Conservation (phyloP, 2,888 invertebrate genomes). For the Limnephilus auricula region DNA sequence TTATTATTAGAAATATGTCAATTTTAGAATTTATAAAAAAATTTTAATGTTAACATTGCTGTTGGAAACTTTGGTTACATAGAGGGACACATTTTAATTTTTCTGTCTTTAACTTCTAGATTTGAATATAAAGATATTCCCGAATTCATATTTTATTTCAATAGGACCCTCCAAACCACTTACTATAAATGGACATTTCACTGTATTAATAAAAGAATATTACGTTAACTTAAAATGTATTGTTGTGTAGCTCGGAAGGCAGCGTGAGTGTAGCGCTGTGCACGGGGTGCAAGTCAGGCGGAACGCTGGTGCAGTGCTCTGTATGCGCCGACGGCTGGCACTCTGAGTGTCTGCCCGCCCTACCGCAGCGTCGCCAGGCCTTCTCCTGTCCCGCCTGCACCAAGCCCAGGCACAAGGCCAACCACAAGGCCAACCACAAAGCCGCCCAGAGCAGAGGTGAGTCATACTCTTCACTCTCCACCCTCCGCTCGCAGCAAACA, state of each 20-base stretch:
- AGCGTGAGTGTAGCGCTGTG: slow-evolving; percentile 75
- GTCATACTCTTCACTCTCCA: background rate
- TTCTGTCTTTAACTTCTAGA: too few species aligned
- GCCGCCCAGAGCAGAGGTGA: slow-evolving; percentile 66
- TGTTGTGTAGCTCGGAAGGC: slow-evolving; percentile 68
- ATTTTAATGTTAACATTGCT: too few species aligned
- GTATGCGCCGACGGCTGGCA: slow-evolving; percentile 83
- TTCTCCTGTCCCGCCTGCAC: slow-evolving; percentile 82
- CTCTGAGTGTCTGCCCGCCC: slow-evolving; percentile 84
- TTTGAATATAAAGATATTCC: too few species aligned
- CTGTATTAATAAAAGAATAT: too few species aligned
- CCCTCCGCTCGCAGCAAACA: background rate
- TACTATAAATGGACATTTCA: too few species aligned
- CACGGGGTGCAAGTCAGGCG: slow-evolving; percentile 81
- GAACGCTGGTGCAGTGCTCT: slow-evolving; percentile 81
- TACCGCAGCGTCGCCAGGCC: slow-evolving; percentile 78
- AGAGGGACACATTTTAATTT: too few species aligned
- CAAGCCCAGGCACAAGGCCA: slow-evolving; percentile 69
- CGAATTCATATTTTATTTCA: too few species aligned
- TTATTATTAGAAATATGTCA: too few species aligned
- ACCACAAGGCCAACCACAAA: slow-evolving; percentile 67
- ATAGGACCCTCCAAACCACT: too few species aligned
- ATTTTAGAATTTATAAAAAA: too few species aligned
- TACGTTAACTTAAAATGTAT: background rate
- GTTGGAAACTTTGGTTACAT: too few species aligned